A percentile compares a stretch with the other conserved stretches of the same genome.
These are phyloP conservation scores for Remorina albescens DNA, from an alignment of 2,797 vertebrate species.

Conservation along the genomic window DNA sequence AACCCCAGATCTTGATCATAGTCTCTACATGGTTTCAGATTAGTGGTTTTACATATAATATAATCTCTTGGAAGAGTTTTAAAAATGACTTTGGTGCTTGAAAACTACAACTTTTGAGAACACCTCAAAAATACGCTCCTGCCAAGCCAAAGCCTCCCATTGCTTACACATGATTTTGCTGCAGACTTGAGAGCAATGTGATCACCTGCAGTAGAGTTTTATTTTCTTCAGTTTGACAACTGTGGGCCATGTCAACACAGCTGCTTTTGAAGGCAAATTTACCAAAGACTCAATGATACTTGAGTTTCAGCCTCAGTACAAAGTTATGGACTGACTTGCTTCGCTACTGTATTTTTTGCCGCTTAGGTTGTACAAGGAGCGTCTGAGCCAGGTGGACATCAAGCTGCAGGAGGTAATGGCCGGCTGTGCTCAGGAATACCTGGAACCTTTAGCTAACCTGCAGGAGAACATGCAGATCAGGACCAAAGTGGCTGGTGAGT, in stretches of 20 bases:
- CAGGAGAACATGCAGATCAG: constrained; percentile 99
- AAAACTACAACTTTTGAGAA: too few relatives aligned
- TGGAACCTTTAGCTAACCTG: constrained; percentile 96
- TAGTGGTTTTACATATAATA: background rate
- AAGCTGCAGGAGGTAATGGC: constrained; percentile 98
- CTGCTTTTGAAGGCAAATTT: background rate
- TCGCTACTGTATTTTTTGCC: constrained; percentile 15
- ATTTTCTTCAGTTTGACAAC: background rate
- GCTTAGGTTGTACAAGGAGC: constrained; percentile 96
- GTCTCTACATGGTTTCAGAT: background rate
- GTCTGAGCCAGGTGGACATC: constrained; percentile 97
- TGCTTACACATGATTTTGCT: background rate
- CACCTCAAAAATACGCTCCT: too few relatives aligned
- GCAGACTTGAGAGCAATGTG: background rate
- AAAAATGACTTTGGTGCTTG: background rate
- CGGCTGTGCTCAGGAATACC: constrained; percentile 96
- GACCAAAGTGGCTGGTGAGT: constrained; percentile 97
- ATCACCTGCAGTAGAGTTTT: background rate
- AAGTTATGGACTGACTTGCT: background rate
- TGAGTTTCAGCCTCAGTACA: background rate
- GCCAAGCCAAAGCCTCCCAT: background rate
- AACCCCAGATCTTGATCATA: background rate
- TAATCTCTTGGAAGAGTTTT: background rate
- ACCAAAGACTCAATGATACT: background rate
- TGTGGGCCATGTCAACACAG: background rate